These are phyloP conservation scores for Chironomus riparius DNA, from an alignment of 2,888 invertebrate genomes.

Conservation along the genomic window DNA sequence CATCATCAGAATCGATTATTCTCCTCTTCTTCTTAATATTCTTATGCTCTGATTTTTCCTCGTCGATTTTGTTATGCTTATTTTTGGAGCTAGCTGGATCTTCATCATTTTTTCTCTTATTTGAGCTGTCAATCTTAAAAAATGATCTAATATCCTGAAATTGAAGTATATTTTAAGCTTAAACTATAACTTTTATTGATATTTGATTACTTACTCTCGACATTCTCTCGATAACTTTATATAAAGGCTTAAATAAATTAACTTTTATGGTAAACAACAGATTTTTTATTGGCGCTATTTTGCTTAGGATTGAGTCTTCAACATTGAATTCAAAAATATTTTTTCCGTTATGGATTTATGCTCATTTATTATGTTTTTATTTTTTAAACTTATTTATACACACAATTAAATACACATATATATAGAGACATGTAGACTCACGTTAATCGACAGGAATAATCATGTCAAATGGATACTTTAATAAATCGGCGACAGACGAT, in stretches of 20 bases:
- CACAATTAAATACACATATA: too few relatives aligned
- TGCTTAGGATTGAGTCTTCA: too few relatives aligned
- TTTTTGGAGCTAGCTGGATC: background rate
- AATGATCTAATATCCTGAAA: constrained; percentile 16
- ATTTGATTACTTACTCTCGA: background rate
- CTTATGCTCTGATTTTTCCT: background rate
- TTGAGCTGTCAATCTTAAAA: constrained; percentile 25
- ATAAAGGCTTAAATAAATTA: background rate
- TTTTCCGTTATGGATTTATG: too few relatives aligned
- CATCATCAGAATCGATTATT: constrained; percentile 42
- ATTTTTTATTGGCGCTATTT: background rate
- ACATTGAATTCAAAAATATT: too few relatives aligned
- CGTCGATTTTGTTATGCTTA: background rate
- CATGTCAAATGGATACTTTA: constrained; percentile 42
- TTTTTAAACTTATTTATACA: too few relatives aligned
- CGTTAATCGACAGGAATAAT: constrained; percentile 35
- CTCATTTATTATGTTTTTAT: too few relatives aligned
- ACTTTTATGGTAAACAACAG: too few relatives aligned
- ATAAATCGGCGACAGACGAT: constrained; percentile 38
- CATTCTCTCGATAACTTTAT: background rate
- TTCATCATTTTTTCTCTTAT: background rate
- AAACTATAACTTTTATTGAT: background rate
- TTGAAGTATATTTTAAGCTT: background rate
- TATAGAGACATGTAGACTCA: background rate
- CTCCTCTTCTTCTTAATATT: constrained; percentile 34